These are phyloP conservation scores for Lagria hirta DNA, from an alignment of 2,888 invertebrate species.

Conservation along the genomic window DNA sequence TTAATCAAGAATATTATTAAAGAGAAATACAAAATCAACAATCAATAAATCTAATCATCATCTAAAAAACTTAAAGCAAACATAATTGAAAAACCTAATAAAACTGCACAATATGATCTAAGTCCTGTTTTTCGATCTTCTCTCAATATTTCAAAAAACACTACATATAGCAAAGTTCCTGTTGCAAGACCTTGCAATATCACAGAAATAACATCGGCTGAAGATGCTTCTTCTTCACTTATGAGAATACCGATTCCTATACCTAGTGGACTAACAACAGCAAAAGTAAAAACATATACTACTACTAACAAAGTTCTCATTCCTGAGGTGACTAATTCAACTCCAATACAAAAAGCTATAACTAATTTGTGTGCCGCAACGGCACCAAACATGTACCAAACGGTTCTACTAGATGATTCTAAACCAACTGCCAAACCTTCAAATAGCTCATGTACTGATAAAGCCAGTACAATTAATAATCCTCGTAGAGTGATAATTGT, in stretches of 20 bases:
- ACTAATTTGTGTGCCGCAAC: constrained; percentile 84
- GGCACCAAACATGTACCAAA: constrained; percentile 82
- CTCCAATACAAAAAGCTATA: constrained; percentile 84
- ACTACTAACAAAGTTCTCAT: constrained; percentile 65
- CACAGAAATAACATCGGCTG: constrained; percentile 65
- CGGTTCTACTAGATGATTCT: constrained; percentile 62
- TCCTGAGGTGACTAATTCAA: constrained; percentile 74
- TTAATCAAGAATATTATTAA: no score
- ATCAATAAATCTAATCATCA: constrained; percentile 3
- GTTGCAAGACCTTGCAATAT: constrained; percentile 83
- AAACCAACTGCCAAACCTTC: constrained; percentile 83
- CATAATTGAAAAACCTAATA: constrained; percentile 73
- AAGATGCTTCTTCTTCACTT: constrained; percentile 57
- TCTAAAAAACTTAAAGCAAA: constrained; percentile 54
- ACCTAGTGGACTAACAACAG: constrained; percentile 78
- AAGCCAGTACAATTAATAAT: constrained; percentile 76
- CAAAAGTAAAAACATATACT: constrained; percentile 73
- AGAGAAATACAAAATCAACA: no score
- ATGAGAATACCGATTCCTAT: constrained; percentile 73
- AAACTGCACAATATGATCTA: constrained; percentile 65
- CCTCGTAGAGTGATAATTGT: constrained; percentile 61
- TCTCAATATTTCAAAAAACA: constrained; percentile 92
- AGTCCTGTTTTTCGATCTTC: constrained; percentile 61
- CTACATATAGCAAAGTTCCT: constrained; percentile 91
- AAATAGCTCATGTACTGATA: constrained; percentile 84